Evolutionary conservation across 2,888 invertebrate species (phyloP).

Genomic region (Ischnus inquisitorius): DNA sequence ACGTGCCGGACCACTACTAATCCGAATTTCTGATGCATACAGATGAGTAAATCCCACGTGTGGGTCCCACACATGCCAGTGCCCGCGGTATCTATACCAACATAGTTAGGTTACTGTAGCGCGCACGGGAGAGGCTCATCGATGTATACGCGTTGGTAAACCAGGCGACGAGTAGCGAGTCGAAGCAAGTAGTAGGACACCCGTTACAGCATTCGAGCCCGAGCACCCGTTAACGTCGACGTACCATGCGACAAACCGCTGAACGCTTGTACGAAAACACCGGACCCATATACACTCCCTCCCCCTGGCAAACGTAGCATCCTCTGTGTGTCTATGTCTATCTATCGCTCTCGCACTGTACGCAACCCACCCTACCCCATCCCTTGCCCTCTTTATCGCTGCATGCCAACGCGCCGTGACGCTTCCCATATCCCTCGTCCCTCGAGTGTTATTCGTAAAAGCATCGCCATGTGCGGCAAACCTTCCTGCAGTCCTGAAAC

Average conservation of each 20-base stretch:
- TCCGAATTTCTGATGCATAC: conserved; percentile 26
- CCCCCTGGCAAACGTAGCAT: conserved; percentile 7
- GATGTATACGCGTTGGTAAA: conserved; percentile 22
- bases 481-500: background rate
- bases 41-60: background rate
- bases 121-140: background rate
- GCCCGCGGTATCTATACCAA: background rate
- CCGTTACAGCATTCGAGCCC: conserved; percentile 66
- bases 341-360: conserved; percentile 4
- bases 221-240: conserved; percentile 63
- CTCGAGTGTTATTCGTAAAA: conserved; percentile 55
- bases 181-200: conserved; percentile 65
- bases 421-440: conserved; percentile 37
- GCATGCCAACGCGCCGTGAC: conserved; percentile 49
- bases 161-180: conserved; percentile 41
- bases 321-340: background rate
- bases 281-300: conserved; percentile 53
- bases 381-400: conserved; percentile 35
- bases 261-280: conserved; percentile 73
- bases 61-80: background rate
- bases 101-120: background rate
- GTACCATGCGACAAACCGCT: conserved; percentile 70
- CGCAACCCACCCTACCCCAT: background rate
- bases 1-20: conserved; percentile 63
- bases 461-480: conserved; percentile 15